Evolutionary conservation across 1,140 invertebrate species (phyloP).

Genomic region (Bemisia tabaci): DNA sequence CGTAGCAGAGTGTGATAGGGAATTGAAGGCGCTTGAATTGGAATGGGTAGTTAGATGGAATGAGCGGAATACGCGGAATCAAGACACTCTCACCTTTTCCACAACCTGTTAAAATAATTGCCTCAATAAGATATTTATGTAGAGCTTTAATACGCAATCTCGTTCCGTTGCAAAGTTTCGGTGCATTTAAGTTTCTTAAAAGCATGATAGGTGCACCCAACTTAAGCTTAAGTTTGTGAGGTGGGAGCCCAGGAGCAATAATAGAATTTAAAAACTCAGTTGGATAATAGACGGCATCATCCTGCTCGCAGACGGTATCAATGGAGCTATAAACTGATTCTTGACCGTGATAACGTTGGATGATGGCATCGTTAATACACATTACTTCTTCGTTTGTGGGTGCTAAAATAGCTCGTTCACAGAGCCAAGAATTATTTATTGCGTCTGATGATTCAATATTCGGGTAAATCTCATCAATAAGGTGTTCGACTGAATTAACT

Average conservation of each 20-base stretch:
- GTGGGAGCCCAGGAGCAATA: slow-evolving; percentile 18
- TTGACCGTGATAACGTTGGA: slow-evolving; percentile 16
- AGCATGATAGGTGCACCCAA: slow-evolving; percentile 30
- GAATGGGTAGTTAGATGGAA: slow-evolving; percentile 29
- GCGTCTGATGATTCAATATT: too few relatives aligned
- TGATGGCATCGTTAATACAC: slow-evolving; percentile 25
- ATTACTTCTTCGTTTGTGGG: slow-evolving; percentile 31
- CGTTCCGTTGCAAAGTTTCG: slow-evolving; percentile 33
- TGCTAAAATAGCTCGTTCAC: slow-evolving; percentile 29
- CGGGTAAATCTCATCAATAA: too few relatives aligned
- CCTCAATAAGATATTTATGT: too few relatives aligned
- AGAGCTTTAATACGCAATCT: slow-evolving; percentile 29
- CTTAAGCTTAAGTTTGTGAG: slow-evolving; percentile 29
- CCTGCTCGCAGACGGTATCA: slow-evolving; percentile 25
- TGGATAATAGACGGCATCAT: slow-evolving; percentile 27
- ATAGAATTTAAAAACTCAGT: slow-evolving; percentile 27
- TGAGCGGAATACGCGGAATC: slow-evolving; percentile 30
- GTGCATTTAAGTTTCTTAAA: slow-evolving; percentile 28
- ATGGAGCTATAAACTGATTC: slow-evolving; percentile 24
- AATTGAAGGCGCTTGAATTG: slow-evolving; percentile 36
- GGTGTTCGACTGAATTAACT: too few relatives aligned
- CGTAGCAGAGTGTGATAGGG: slow-evolving; percentile 34
- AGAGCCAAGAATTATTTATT: slow-evolving; percentile 30
- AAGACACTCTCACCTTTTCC: slow-evolving; percentile 29
- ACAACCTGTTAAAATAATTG: slow-evolving; percentile 29